Evolutionary conservation across 2,797 vertebrate species (phyloP).

Genomic region (Malurus leucopterus): DNA sequence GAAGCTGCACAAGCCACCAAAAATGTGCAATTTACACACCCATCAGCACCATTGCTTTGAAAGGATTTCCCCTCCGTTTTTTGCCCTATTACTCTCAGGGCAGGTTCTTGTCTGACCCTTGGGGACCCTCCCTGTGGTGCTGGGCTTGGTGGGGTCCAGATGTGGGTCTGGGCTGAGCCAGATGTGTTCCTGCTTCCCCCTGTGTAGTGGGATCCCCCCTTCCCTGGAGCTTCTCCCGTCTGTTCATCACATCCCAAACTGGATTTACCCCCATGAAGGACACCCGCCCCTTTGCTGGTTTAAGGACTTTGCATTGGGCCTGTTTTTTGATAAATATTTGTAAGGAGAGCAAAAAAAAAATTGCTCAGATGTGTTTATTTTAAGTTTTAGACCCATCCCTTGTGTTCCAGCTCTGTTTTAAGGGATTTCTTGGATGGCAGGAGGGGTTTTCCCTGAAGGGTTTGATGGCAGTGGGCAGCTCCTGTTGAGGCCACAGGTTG

Average conservation of each 20-base stretch:
- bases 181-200: background rate
- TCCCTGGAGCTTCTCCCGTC: background rate
- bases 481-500: background rate
- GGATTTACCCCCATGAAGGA: rapidly evolving
- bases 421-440: background rate
- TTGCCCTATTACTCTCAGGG: background rate
- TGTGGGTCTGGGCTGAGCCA: background rate
- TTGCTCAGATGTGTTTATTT: background rate
- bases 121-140: background rate
- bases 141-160: background rate
- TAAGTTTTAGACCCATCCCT: background rate
- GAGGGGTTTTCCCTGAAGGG: background rate
- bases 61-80: background rate
- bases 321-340: background rate
- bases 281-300: rapidly evolving
- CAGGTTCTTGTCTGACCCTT: background rate
- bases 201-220: background rate
- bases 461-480: background rate
- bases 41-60: background rate
- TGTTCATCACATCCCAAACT: background rate
- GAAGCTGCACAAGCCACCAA: background rate
- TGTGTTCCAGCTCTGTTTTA: background rate
- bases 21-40: background rate
- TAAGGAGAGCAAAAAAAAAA: background rate
- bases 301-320: background rate